phyloP scores from a whole-genome alignment of 2,888 invertebrate species.

The Quadroppia sp. region DNA sequence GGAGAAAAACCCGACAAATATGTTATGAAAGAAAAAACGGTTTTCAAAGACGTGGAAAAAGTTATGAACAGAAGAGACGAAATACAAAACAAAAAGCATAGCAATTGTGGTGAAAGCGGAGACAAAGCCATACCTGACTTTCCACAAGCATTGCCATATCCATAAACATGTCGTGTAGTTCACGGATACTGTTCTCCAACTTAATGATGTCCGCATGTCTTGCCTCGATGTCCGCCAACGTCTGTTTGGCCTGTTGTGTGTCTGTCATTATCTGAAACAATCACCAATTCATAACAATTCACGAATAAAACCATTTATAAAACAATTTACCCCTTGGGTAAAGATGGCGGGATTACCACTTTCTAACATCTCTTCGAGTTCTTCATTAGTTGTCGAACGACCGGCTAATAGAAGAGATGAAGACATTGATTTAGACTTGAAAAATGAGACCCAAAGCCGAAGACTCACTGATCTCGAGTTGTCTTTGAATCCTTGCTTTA shows the following conservation, averaged over 20 bases:
- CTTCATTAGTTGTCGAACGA: conserved; percentile 92
- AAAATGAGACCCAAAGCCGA: not conserved
- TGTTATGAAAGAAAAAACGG: not conserved
- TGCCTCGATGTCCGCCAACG: conserved; percentile 98
- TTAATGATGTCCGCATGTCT: conserved; percentile 99
- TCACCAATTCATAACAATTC: too few species aligned
- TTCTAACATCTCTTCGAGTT: conserved; percentile 96
- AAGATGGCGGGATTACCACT: conserved; percentile 97
- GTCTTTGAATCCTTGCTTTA: conserved; percentile 98
- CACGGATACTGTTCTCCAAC: conserved; percentile 97
- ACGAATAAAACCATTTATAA: too few species aligned
- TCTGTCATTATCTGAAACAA: conserved; percentile 96
- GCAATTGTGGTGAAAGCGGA: not conserved
- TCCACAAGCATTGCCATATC: conserved; percentile 76
- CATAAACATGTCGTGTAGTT: conserved; percentile 99
- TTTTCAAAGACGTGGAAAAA: not conserved
- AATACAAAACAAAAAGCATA: not conserved
- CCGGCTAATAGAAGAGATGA: conserved; percentile 64
- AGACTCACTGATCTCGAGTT: conserved; percentile 91
- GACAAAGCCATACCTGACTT: conserved; percentile 46
- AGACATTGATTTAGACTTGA: too few species aligned
- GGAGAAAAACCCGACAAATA: not conserved
- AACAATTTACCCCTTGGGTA: conserved; percentile 77
- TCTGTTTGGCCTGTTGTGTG: conserved; percentile 99
- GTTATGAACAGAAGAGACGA: not conserved